Percentiles rank a stretch among this genome's conserved stretches.
phyloP scores from a whole-genome alignment of 2,113 vertebrate genomes.

The Corythoichthys haematopterus region DNA sequence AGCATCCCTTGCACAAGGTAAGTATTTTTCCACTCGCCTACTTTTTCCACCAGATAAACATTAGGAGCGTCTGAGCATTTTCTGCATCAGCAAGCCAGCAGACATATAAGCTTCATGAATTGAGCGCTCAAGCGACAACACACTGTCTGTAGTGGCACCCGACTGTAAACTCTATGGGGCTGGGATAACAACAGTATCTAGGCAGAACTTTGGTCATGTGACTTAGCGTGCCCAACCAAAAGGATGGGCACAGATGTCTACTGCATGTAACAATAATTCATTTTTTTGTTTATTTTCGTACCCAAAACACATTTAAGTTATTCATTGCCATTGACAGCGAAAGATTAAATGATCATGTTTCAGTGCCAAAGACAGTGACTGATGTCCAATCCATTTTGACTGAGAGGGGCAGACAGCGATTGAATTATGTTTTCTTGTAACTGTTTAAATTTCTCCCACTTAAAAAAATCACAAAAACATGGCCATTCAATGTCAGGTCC shows the following conservation, averaged over 20 bases:
- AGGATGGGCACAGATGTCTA: neutral
- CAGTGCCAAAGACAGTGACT: too few relatives aligned
- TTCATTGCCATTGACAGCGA: too few relatives aligned
- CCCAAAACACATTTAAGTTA: neutral
- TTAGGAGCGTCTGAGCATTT: slow-evolving; percentile 2
- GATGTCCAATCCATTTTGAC: too few relatives aligned
- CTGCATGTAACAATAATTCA: neutral
- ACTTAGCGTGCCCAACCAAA: slow-evolving; percentile 7
- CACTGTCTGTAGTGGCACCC: slow-evolving; percentile 17
- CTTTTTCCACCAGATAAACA: neutral
- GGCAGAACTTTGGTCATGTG: slow-evolving; percentile 56
- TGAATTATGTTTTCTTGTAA: too few relatives aligned
- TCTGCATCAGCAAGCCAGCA: slow-evolving; percentile 13
- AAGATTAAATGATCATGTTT: neutral
- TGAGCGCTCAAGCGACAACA: slow-evolving; percentile 18
- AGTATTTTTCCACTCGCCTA: neutral
- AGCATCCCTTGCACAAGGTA: neutral
- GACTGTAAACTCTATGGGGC: slow-evolving; percentile 26
- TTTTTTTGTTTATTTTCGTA: neutral
- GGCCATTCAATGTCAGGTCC: too few relatives aligned
- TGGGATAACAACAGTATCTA: slow-evolving; percentile 44
- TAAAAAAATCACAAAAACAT: too few relatives aligned
- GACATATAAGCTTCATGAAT: slow-evolving; percentile 11
- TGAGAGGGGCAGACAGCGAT: too few relatives aligned
- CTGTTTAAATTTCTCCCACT: too few relatives aligned